Evolutionary conservation across 2,797 vertebrate genomes (phyloP), one percentile per base, ranked within the genome.

Genomic region (Hipposideros larvatus): DNA sequence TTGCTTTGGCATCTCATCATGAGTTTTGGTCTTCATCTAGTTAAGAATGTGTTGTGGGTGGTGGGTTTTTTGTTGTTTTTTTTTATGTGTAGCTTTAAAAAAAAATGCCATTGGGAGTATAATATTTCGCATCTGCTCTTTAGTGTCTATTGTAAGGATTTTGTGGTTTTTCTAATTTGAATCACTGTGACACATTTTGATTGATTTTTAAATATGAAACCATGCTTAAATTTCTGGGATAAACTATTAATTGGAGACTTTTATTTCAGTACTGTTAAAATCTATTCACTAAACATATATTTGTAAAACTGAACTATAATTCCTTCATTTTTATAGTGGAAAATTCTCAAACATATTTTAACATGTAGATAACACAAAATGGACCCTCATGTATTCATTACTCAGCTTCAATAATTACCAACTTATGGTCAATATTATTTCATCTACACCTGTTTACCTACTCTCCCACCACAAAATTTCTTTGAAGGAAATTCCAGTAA

Each of bases 401-500:
- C 2, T 11, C 4, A 24, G 18, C 5, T 80, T 95, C 37, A 91
- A 11, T 48, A 59, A 55, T 71, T 88, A 94, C 6, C 37, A 95
- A 66, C 21, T 37, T 75, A 53, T 22, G 22, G n/a, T 26, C 55
- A 66, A 61, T 79, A 16, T 74, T 87, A 53, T 73, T 84, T 91
- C 22, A 85, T 70, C 26, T 31, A 34, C 5, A 57, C 4, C 59
- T 66, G 6, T 66, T 71, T 66, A 89, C 9, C 24, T 31, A 82
- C 13, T 85, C 11, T 85, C 2, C 5, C 7, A 78, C 15, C 14
- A 4, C 48, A 51, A 15, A 51, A 77, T 77, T 53, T 85, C 43
- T 88, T 88, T 93, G 18, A 82, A 77, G 63, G 1, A 77, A 94
- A 89, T 86, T 91, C 6, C 37, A 89, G 46, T 43, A 70, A 70